Base-by-base conservation (phyloP, 2,113 vertebrate species). In the Tinamus guttatus region DNA sequence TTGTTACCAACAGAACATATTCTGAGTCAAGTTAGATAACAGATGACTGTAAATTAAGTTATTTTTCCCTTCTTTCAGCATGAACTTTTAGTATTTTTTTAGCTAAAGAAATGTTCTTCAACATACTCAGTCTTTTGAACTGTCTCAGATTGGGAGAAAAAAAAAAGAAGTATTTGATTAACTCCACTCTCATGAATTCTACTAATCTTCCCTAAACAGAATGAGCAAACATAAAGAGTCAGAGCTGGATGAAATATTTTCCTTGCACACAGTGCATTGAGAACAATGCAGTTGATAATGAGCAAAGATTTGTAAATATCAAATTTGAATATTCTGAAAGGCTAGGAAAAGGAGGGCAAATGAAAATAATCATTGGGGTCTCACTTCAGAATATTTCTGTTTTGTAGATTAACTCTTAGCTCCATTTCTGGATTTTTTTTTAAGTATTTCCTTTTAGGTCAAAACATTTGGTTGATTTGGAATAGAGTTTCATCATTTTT, bases 241-340 rank as follows among this genome's bases (percentile, higher is more conserved):
- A 47, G 15, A 69, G 14, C 5, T 81, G 5, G 80, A 52, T 11
- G 11, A 28, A 77, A 17, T 7, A 7, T 38, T 88, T 88, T 83
- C 2, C 1, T 13, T 14, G 10, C 9, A 73, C 0, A 0, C 5
- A 28, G 2, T 71, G 4, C 28, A 25, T 20, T 30, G 34, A 77
- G 59, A 83, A 38, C 13, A 65, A 13, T 24, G 9, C 2, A n/a
- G 22, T 27, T 65, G 43, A 62, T 36, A 86, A 78, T 70, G 13
- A 86, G 2, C 11, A 59, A 74, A 67, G 0, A 3, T 74, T 68
- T 81, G 0, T 36, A 77, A 73, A 15, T 52, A 69, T 3, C 19
- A 67, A 30, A 67, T 54, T 36, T 78, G 5, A 77, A 13, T n/a
- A 74, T 0, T 0, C 9, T 36, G n/a, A 40, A 69, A 74, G 25